Evolutionary conservation across 2,888 invertebrate species (phyloP).

Genomic region (Formica aserva): DNA sequence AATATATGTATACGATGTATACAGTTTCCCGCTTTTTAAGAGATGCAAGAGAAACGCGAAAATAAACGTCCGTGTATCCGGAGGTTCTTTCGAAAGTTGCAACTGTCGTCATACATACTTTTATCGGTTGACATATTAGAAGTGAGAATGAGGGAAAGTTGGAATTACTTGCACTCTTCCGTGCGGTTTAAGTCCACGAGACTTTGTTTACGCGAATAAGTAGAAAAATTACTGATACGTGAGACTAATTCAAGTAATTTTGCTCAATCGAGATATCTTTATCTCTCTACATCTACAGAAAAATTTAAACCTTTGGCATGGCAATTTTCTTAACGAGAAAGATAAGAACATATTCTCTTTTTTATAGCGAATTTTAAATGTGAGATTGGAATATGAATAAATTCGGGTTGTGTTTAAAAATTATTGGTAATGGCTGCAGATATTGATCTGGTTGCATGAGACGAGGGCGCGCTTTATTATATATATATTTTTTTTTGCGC

Average conservation of each 20-base stretch:
- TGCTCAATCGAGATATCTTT: not conserved
- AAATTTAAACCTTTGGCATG: not conserved
- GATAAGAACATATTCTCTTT: not conserved
- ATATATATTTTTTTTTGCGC: constrained; percentile 36
- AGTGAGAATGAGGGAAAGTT: constrained; percentile 46
- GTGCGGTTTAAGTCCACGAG: not conserved
- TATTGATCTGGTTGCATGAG: constrained; percentile 27
- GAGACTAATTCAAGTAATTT: not conserved
- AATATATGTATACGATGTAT: not conserved
- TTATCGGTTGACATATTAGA: constrained; percentile 32
- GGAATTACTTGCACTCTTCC: constrained; percentile 18
- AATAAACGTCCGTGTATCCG: not conserved
- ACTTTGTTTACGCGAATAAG: not conserved
- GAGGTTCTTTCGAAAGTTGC: constrained; percentile 31
- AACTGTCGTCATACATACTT: not conserved
- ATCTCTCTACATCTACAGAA: not conserved
- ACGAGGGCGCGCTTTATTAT: constrained; percentile 19
- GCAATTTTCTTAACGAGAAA: not conserved
- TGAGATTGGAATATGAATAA: not conserved
- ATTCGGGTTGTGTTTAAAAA: not conserved
- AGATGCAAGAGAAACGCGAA: constrained; percentile 5
- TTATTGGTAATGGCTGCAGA: not conserved
- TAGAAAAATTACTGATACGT: not conserved
- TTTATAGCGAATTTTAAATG: not conserved
- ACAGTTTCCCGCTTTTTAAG: not conserved